Evolutionary conservation across 2,113 vertebrate genomes (phyloP).

Genomic region (Microcebus ravelobensis): DNA sequence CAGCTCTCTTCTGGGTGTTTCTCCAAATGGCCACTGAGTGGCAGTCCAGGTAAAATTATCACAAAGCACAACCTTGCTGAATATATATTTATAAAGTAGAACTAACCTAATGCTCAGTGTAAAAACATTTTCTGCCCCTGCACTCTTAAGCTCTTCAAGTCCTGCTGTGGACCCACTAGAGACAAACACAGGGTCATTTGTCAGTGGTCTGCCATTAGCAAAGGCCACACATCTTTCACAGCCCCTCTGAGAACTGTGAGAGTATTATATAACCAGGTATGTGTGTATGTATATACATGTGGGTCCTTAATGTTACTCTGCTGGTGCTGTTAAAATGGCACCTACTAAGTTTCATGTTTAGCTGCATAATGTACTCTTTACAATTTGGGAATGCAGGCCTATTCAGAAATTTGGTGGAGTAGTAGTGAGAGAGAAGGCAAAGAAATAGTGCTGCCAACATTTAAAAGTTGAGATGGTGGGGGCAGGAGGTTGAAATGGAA

Average conservation of each 20-base stretch:
- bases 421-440: not conserved
- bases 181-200: not conserved
- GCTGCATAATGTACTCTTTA: conserved; percentile 24
- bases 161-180: not conserved
- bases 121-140: not conserved
- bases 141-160: not conserved
- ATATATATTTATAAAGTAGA: not conserved
- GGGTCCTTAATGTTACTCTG: conserved; percentile 43
- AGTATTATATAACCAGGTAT: not conserved
- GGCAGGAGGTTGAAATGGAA: not conserved
- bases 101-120: not conserved
- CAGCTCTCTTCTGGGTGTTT: conserved; percentile 54
- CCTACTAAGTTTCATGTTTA: not conserved
- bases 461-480: not conserved
- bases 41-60: conserved; percentile 87
- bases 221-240: not conserved
- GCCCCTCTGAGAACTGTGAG: not conserved
- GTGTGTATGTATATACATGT: not conserved
- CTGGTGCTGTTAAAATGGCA: not conserved
- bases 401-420: not conserved
- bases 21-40: conserved; percentile 82
- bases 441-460: not conserved
- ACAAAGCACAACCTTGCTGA: not conserved
- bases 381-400: not conserved
- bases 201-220: not conserved